Evolutionary conservation across 2,113 vertebrate genomes (phyloP), one percentile per base, ranked within the genome.

Genomic region (Microtus richardsoni): DNA sequence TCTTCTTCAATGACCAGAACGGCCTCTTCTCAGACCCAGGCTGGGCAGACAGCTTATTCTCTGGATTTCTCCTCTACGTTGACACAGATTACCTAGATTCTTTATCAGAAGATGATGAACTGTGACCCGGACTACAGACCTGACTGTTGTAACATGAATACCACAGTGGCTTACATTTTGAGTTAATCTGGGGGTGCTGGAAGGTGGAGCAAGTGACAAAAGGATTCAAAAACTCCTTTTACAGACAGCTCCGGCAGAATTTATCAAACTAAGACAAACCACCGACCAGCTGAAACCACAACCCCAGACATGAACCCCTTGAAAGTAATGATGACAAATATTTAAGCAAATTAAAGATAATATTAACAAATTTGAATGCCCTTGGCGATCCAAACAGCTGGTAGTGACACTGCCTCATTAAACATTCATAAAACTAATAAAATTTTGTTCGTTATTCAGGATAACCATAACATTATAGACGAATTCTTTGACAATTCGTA

Each of bases 11-110:
- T 1, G 99, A 99, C 97, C 99, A 99, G 97, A 99, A 99, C 0
- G 99, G 99, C 73, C 98, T 99, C 94, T 99, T 99, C 98, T 98
- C 99, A 7, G 99, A 99, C 96, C 99, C 99, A 1, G 99, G 99
- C 0, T 99, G 99, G 99, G 98, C 99, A 30, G 99, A 99, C 98
- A 99, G 99, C 95, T 98, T 99, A 89, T 99, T 99, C 98, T 99
- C 99, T 2, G 99, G 99, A 58, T 99, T 99, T 97, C 99, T 99
- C 26, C 98, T 99, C 19, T 99, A 99, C 0, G 99, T 99, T 30
- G 99, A 99, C 97, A 99, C 99, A 33, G 99, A 99, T 98, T 99
- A 99, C 95, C 98, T 99, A 60, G 99, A 99, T n/a, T 95, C 98
- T 84, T 98, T 99, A 93, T 99, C 99, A 4, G 99, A 99, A 70